Conservation (phyloP, 2,888 invertebrate genomes). For the Arrhopalites spinosus region DNA sequence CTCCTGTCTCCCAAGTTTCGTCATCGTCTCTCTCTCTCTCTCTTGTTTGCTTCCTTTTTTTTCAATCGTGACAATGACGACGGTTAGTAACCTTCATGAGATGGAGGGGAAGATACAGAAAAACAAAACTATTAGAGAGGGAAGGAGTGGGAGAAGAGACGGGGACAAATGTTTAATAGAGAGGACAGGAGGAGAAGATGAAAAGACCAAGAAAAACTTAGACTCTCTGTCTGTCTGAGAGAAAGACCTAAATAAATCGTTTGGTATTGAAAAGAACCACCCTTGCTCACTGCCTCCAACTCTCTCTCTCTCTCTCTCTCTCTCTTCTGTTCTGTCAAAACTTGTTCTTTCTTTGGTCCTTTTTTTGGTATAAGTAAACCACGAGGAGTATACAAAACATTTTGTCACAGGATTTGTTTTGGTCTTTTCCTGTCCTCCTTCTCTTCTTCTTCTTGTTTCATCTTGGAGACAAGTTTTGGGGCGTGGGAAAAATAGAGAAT, state of each 20-base stretch:
- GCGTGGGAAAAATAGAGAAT: too few species aligned
- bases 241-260: too few species aligned
- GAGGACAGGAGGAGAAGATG: neutral
- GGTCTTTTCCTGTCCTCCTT: conserved; percentile 1
- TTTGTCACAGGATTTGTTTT: conserved; percentile 8
- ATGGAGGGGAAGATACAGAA: too few species aligned
- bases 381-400: neutral
- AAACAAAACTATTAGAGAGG: too few species aligned
- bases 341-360: too few species aligned
- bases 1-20: too few species aligned
- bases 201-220: neutral
- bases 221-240: too few species aligned
- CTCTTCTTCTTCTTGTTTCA: neutral
- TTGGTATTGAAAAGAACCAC: neutral
- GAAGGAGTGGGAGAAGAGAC: neutral
- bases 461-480: too few species aligned
- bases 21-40: neutral
- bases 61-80: neutral
- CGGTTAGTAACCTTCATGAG: neutral
- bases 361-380: too few species aligned
- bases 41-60: neutral
- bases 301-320: neutral
- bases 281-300: too few species aligned
- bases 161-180: neutral
- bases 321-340: neutral